Evolutionary conservation across 2,888 invertebrate genomes (phyloP), one percentile per base, ranked within the genome.

Genomic region (Gari tellinella): DNA sequence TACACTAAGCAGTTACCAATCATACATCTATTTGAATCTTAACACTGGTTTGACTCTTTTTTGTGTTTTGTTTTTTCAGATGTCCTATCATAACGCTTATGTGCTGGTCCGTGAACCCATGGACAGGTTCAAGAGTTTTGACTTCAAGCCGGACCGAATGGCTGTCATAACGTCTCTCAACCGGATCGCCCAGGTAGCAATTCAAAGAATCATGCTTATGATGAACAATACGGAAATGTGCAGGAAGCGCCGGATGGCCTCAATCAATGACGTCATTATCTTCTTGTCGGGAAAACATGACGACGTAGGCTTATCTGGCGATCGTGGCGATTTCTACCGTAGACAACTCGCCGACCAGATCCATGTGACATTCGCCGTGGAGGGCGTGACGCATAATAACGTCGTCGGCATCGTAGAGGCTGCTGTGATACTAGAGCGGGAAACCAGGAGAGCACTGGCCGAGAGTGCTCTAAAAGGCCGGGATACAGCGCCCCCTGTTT

Each of bases 281-380:
- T 87, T 86, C 58, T 72, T 88, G n/a, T 74, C 69, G 15, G 89
- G 89, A 8, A 72, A 80, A 53, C 88, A 88, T 67, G 86, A 87
- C 31, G 89, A 89, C 49, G 72, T 84, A 1, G 86, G 85, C 7
- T 57, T 85, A 48, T 81, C 80, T 4, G 89, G 89, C 0, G 86
- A 89, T 66, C 72, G 88, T 17, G 89, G 88, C n/a, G 89, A 89
- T 63, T 86, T 89, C 70, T 89, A 87, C 65, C 68, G 85, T 23
- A 72, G 89, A n/a, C 86, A 88, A 62, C 65, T 89, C 49, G 88
- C 89, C 3, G 88, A 88, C 67, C 86, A 89, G 68, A 74, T 89
- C n/a, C 86, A 85, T 62, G 51, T 85, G 17, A 80, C 83, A 21
- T 89, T 82, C 61, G 79, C 84, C 7, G 78, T 88, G 21, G 81